Percentiles rank a stretch among this genome's conserved stretches.
These are phyloP conservation scores for Dynastes hyllus DNA, from an alignment of 2,888 invertebrate genomes.

Conservation along the genomic window DNA sequence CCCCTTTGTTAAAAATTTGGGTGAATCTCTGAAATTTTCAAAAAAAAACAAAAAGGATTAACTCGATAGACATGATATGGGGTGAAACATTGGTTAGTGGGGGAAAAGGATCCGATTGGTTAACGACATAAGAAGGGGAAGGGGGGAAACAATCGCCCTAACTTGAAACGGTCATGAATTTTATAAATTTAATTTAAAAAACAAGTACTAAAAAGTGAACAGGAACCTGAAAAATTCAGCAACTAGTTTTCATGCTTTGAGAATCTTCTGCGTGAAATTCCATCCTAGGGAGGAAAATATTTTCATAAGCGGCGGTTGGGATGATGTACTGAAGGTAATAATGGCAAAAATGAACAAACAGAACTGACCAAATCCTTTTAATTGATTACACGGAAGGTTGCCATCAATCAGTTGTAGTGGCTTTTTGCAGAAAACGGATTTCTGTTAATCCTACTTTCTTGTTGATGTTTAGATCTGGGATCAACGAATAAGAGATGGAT, in stretches of 20 bases:
- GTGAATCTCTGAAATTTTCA: conserved; percentile 53
- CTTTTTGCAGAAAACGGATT: background rate
- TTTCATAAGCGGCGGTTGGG: conserved; percentile 75
- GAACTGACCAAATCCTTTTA: no score
- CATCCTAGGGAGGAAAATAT: conserved; percentile 70
- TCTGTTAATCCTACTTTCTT: background rate
- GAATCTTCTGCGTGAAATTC: conserved; percentile 71
- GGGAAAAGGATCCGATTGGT: no score
- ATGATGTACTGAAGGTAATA: conserved; percentile 74
- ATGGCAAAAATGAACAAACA: background rate
- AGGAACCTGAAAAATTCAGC: conserved; percentile 35
- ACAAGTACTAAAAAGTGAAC: conserved; percentile 31
- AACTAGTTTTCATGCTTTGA: conserved; percentile 56
- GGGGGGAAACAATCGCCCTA: conserved; percentile 61
- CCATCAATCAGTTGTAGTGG: no score
- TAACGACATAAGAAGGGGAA: conserved; percentile 63
- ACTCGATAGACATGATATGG: no score
- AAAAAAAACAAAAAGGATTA: no score
- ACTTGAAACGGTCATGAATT: background rate
- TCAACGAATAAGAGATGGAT: conserved; percentile 72
- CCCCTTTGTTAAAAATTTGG: no score
- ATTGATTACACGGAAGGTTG: no score
- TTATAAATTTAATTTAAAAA: conserved; percentile 40
- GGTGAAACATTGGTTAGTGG: no score
- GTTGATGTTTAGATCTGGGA: conserved; percentile 73